Base-by-base conservation (phyloP, 1,140 invertebrate species). In the Aphaenogaster floridana region DNA sequence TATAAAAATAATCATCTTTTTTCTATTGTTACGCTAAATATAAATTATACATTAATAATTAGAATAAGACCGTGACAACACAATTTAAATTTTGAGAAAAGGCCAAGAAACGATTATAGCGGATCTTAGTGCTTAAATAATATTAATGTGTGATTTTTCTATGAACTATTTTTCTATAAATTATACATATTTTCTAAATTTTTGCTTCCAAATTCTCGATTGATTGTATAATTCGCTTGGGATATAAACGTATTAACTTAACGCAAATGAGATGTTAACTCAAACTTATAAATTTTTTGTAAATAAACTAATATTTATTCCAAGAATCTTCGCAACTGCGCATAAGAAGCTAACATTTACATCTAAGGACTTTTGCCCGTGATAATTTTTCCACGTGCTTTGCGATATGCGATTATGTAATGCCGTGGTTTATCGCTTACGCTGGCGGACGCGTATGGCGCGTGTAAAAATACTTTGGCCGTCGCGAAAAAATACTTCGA, bases 351-450 rank as follows among this genome's bases (percentile, higher is more conserved):
- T n/a, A 45, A 76, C 80, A 63, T 84, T 84, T 84, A 63, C 57
- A 39, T 84, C 54, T 50, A 34, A 84, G 42, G n/a, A 76, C 54
- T 76, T 36, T 50, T 21, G 54, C 42, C 42, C 9, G 69, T 45
- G 69, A 76, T 84, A 84, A 84, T 74, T 76, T 71, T 76, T 84
- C 54, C 39, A 74, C 68, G 80, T 74, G 80, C 66, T 21, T 72
- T 6, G 68, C 34, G 69, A 76, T 84, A 76, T 17, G 17, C 9
- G 42, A 76, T 84, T 84, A 61, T 21, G n/a, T 76, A 84, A 84
- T 4, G 54, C 45, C 68, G 52, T 45, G 17, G 69, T 84, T 84
- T 84, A 84, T 76, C 69, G 57, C 69, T 84, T 21, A 34, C 54
- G 80, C 34, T 11, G 21, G n/a, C 28, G 17, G 9, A 13, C 34